Conservation (phyloP, 1,140 invertebrate species). For the Cyclina sinensis region DNA sequence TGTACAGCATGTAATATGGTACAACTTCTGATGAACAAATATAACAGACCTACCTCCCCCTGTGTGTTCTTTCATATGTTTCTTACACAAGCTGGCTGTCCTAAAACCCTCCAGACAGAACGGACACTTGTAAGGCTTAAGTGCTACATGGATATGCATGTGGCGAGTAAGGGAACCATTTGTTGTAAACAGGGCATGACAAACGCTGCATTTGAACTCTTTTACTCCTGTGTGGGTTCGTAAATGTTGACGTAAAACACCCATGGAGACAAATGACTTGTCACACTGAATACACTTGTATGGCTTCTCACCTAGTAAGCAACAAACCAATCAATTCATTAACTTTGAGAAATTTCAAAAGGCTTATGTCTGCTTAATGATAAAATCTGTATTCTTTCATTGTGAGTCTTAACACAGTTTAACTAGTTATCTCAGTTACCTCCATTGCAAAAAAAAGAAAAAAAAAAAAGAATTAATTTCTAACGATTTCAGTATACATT, state of each 20-base stretch:
- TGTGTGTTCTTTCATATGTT: slow-evolving; percentile 86
- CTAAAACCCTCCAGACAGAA: slow-evolving; percentile 87
- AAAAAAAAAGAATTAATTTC: no score
- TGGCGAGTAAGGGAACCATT: slow-evolving; percentile 85
- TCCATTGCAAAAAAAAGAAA: no score
- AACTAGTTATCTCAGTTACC: no score
- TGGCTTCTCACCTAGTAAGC: slow-evolving; percentile 78
- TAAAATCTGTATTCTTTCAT: no score
- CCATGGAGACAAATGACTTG: slow-evolving; percentile 81
- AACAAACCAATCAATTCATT: slow-evolving; percentile 7
- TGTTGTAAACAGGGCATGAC: slow-evolving; percentile 85
- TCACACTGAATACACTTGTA: slow-evolving; percentile 85
- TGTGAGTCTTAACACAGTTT: no score
- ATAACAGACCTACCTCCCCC: slow-evolving; percentile 63
- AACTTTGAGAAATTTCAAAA: not conserved
- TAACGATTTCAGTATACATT: no score
- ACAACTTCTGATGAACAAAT: no score
- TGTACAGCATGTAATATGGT: no score
- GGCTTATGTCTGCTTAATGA: no score
- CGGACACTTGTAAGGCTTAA: slow-evolving; percentile 85
- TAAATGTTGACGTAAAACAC: slow-evolving; percentile 85
- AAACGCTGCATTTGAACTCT: slow-evolving; percentile 84
- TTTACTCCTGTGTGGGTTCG: slow-evolving; percentile 84
- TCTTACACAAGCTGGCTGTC: slow-evolving; percentile 85
- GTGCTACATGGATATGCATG: slow-evolving; percentile 82